Conservation (phyloP, 2,888 invertebrate species). For the Aporophyla nigra region DNA sequence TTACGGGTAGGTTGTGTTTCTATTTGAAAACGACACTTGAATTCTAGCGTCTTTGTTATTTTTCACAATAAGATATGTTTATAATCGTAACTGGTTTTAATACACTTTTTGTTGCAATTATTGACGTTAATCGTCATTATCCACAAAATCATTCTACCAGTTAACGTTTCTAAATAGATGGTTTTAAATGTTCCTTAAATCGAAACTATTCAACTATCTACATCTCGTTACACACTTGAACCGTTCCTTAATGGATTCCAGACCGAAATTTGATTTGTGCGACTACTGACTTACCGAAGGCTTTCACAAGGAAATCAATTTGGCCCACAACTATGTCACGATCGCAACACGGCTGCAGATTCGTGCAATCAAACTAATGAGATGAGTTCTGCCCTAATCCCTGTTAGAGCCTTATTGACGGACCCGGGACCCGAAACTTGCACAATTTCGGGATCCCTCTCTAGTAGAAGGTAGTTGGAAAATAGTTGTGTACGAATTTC, state of each 20-base stretch:
- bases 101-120: no score
- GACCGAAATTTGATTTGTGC: slow-evolving; percentile 53
- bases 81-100: background rate
- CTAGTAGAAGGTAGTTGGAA: slow-evolving; percentile 64
- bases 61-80: background rate
- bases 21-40: background rate
- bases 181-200: slow-evolving; percentile 9
- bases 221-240: slow-evolving; percentile 38
- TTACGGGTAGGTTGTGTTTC: slow-evolving; percentile 11
- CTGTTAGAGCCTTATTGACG: slow-evolving; percentile 76
- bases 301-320: slow-evolving; percentile 63
- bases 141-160: background rate
- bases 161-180: background rate
- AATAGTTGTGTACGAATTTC: slow-evolving; percentile 49
- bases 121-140: background rate
- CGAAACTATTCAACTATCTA: slow-evolving; percentile 38
- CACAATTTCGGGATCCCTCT: slow-evolving; percentile 68
- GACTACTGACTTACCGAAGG: slow-evolving; percentile 51
- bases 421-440: slow-evolving; percentile 75
- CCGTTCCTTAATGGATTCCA: slow-evolving; percentile 38
- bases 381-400: slow-evolving; percentile 78
- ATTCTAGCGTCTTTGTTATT: background rate
- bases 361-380: slow-evolving; percentile 80
- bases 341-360: slow-evolving; percentile 70
- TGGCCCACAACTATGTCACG: slow-evolving; percentile 60